phyloP scores from a whole-genome alignment of 2,797 vertebrate genomes.

The Aplochiton taeniatus region DNA sequence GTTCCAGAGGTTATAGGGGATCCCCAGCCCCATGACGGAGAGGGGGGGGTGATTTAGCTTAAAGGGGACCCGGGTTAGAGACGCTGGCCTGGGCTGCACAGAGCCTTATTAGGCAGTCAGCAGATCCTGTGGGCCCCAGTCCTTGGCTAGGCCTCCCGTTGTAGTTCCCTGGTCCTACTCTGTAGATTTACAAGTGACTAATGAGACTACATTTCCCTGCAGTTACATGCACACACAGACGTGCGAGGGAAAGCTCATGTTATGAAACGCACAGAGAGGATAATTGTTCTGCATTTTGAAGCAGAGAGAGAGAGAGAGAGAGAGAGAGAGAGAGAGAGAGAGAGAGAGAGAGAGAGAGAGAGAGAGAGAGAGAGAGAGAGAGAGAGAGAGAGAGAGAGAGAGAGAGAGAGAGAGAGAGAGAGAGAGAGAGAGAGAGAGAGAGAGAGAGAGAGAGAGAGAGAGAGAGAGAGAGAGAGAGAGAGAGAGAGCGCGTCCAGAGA shows the following conservation, averaged over 20 bases:
- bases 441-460: background rate
- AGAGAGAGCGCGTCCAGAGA: background rate
- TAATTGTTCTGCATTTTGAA: background rate
- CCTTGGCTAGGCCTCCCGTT: background rate
- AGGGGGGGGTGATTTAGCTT: background rate
- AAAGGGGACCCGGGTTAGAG: background rate
- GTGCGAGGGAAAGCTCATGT: background rate
- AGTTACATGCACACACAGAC: constrained; percentile 4
- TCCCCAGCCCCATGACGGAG: too few species aligned
- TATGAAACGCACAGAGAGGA: background rate
- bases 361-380: constrained; percentile 4
- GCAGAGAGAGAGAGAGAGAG: background rate
- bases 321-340: background rate
- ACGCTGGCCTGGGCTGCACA: background rate
- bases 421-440: background rate
- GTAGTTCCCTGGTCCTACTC: constrained; percentile 6
- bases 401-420: constrained; percentile 1
- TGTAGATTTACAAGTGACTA: constrained; percentile 32
- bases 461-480: background rate
- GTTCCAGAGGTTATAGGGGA: background rate
- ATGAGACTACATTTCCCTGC: constrained; percentile 29
- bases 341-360: background rate
- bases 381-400: constrained; percentile 1
- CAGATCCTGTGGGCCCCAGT: background rate
- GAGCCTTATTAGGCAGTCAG: too few species aligned